Evolutionary conservation across 1,140 invertebrate species (phyloP).

Genomic region (Lepidurus arcticus): DNA sequence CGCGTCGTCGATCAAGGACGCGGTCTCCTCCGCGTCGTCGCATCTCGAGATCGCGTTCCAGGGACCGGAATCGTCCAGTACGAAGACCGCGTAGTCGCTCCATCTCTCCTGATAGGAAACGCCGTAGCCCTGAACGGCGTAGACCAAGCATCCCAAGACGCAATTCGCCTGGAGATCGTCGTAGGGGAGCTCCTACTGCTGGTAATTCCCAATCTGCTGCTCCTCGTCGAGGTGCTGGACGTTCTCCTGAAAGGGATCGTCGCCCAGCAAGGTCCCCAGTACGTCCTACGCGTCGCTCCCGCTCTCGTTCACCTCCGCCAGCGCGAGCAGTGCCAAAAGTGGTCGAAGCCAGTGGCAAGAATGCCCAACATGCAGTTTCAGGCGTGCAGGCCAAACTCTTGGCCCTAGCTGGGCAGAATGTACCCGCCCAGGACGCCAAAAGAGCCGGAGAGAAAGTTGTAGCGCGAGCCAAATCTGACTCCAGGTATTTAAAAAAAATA

Average conservation of each 20-base stretch:
- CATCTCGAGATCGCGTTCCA: slow-evolving; percentile 10
- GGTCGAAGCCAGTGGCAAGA: background rate
- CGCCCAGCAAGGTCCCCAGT: slow-evolving; percentile 34
- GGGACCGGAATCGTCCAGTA: slow-evolving; percentile 31
- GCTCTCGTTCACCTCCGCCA: slow-evolving; percentile 40
- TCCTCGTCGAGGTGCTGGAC: background rate
- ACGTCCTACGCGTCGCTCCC: slow-evolving; percentile 35
- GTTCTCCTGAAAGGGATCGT: slow-evolving; percentile 39
- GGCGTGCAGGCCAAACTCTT: slow-evolving; percentile 31
- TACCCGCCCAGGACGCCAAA: background rate
- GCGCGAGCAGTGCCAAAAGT: slow-evolving; percentile 32
- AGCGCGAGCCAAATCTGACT: background rate
- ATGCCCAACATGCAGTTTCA: slow-evolving; percentile 25
- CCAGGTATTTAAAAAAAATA: background rate
- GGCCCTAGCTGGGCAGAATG: slow-evolving; percentile 30
- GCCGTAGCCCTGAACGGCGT: background rate
- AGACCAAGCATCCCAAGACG: background rate
- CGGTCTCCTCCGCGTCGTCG: background rate
- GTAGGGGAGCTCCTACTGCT: slow-evolving; percentile 7
- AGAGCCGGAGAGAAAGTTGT: slow-evolving; percentile 27
- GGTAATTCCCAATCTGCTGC: background rate
- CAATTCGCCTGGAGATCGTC: slow-evolving; percentile 25
- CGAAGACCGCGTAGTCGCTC: slow-evolving; percentile 44
- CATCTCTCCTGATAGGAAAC: slow-evolving; percentile 39
- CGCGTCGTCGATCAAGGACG: slow-evolving; percentile 39